These are phyloP conservation scores for Momotus momota DNA, from an alignment of 2,797 vertebrate genomes.

Conservation along the genomic window DNA sequence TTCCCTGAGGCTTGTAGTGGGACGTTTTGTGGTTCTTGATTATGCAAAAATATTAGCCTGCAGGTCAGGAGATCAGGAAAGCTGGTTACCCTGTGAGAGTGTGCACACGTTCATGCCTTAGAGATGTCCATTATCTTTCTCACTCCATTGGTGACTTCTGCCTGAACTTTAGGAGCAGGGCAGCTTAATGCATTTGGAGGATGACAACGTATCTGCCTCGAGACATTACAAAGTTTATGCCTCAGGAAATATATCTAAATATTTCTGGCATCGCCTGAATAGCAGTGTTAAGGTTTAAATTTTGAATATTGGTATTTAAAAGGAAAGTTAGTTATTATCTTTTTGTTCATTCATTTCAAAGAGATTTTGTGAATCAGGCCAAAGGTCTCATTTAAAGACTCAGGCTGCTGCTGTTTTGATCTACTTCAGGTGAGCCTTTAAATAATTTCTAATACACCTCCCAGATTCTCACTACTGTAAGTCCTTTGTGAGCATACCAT, in stretches of 20 bases:
- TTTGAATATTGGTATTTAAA: not conserved
- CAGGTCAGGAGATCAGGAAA: not conserved
- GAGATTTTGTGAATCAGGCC: not conserved
- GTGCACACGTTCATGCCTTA: not conserved
- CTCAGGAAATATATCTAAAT: not conserved
- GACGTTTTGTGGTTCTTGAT: not conserved
- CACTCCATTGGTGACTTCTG: not conserved
- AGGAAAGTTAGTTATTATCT: not conserved
- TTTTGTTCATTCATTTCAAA: not conserved
- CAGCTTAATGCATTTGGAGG: not conserved
- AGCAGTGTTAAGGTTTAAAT: not conserved
- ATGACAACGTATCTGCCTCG: not conserved
- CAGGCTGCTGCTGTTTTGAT: not conserved
- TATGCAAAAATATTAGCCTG: not conserved
- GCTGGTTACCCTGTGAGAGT: not conserved
- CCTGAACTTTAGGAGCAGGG: not conserved
- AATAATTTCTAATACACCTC: not conserved
- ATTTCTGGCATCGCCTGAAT: not conserved
- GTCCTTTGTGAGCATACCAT: not conserved
- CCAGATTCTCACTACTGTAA: not conserved
- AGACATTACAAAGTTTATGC: not conserved
- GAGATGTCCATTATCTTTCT: not conserved
- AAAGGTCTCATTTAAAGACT: not conserved
- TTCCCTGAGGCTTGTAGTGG: not conserved
- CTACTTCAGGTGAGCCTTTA: not conserved